phyloP scores from a whole-genome alignment of 2,888 invertebrate genomes.

The Dione juno region DNA sequence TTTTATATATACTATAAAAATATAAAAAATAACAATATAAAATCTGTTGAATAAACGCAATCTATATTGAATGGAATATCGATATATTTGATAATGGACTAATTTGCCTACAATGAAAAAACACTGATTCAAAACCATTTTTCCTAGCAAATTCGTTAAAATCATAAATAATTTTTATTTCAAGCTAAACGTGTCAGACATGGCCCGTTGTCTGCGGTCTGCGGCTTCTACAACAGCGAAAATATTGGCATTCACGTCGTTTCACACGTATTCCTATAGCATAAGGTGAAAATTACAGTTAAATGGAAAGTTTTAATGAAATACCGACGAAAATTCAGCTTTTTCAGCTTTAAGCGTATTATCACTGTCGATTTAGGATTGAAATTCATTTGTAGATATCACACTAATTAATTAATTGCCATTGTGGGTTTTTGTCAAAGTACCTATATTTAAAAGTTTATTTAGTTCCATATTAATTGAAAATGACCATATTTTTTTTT shows the following conservation, averaged over 20 bases:
- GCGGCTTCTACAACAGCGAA: slow-evolving; percentile 53
- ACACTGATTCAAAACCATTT: not conserved
- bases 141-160: slow-evolving; percentile 11
- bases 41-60: no score
- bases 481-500: no score
- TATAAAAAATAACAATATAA: no score
- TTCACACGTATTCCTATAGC: slow-evolving; percentile 11
- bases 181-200: slow-evolving; percentile 58
- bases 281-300: slow-evolving; percentile 32
- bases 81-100: no score
- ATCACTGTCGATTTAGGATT: slow-evolving; percentile 35
- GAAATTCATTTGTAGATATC: slow-evolving; percentile 3
- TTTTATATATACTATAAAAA: no score
- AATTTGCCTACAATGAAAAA: no score
- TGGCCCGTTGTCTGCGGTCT: slow-evolving; percentile 68
- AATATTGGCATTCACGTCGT: slow-evolving; percentile 2
- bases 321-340: slow-evolving; percentile 39
- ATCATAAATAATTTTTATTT: slow-evolving; percentile 53
- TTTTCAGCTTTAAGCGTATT: slow-evolving; percentile 27
- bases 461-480: no score
- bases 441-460: no score
- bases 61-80: no score
- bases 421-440: no score
- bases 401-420: not conserved
- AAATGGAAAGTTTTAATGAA: slow-evolving; percentile 13